Evolutionary conservation across 2,113 vertebrate genomes (phyloP).

Genomic region (Damaliscus lunatus): DNA sequence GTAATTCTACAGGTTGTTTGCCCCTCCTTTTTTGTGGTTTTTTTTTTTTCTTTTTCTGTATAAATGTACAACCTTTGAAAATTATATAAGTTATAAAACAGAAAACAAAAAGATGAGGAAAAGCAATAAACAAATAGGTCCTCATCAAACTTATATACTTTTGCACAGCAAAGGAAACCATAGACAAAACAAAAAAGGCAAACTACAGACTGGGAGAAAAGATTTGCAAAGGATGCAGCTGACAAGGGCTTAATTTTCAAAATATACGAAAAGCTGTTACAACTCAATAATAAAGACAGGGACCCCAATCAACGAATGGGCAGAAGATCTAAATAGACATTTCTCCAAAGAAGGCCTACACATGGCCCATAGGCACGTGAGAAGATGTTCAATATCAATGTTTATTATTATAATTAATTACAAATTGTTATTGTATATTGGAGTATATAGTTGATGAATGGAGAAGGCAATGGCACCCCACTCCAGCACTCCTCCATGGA

Average conservation of each 20-base stretch:
- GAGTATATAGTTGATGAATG: neutral
- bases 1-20: neutral
- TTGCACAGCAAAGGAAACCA: neutral
- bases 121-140: neutral
- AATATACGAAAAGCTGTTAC: neutral
- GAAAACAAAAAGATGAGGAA: neutral
- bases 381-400: neutral
- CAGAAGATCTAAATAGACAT: neutral
- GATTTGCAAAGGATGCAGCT: neutral
- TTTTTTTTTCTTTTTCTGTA: too few relatives aligned
- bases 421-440: neutral
- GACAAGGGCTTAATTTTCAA: neutral
- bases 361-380: fast-evolving
- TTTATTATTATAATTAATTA: neutral
- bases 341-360: neutral
- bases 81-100: neutral
- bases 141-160: neutral
- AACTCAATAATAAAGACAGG: neutral
- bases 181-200: neutral
- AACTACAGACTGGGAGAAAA: neutral
- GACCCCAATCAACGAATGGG: neutral
- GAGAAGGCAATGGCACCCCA: too few relatives aligned
- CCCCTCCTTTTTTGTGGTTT: neutral
- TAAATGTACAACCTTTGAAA: neutral
- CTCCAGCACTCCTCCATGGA: too few relatives aligned